Percentiles rank a stretch among this genome's conserved stretches.
These are phyloP conservation scores for Emydoidea blandingii DNA, from an alignment of 2,797 vertebrate species.

Conservation along the genomic window DNA sequence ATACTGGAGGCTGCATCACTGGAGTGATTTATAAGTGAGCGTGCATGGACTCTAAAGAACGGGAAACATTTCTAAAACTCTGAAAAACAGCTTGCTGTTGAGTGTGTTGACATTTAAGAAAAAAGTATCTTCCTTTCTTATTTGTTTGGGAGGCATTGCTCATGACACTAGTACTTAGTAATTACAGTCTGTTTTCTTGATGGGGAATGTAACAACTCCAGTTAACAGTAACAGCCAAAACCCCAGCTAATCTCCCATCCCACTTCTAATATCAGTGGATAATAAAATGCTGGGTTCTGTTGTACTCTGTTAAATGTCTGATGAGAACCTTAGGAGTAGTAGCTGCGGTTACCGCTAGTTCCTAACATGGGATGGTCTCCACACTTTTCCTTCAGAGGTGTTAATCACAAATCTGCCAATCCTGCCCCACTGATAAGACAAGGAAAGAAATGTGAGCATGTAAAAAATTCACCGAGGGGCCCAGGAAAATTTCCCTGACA, in stretches of 20 bases:
- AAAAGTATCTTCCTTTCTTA: background rate
- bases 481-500: constrained; percentile 85
- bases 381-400: constrained; percentile 77
- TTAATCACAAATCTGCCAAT: constrained; percentile 85
- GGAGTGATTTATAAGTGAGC: constrained; percentile 55
- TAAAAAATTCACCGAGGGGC: constrained; percentile 83
- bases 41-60: constrained; percentile 63
- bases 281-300: constrained; percentile 68
- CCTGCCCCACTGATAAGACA: constrained; percentile 79
- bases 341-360: constrained; percentile 65
- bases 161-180: background rate
- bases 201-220: constrained; percentile 26
- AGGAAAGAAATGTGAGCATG: constrained; percentile 83
- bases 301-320: constrained; percentile 63
- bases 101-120: constrained; percentile 9
- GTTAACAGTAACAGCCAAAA: constrained; percentile 31
- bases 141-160: constrained; percentile 34
- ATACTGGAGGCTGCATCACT: constrained; percentile 51
- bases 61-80: constrained; percentile 36
- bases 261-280: constrained; percentile 59
- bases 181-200: background rate
- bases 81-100: background rate
- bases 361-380: constrained; percentile 63
- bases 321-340: constrained; percentile 75
- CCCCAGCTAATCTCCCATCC: constrained; percentile 50